Percentiles rank a stretch among this genome's conserved stretches.
phyloP scores from a whole-genome alignment of 1,140 invertebrate species.

The Macrobrachium rosenbergii region DNA sequence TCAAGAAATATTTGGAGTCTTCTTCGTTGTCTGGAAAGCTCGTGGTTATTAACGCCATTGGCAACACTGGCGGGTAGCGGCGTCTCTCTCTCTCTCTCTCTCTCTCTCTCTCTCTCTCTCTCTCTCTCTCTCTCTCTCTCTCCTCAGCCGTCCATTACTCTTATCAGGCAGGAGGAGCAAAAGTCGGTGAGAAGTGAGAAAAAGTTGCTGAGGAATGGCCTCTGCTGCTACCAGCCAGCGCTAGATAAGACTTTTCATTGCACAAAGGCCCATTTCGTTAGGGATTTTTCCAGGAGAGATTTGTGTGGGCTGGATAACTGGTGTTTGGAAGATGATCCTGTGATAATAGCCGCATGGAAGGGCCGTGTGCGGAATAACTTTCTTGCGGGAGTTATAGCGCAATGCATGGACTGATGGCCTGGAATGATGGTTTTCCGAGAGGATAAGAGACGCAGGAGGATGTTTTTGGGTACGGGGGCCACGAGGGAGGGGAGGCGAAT shows the following conservation, averaged over 20 bases:
- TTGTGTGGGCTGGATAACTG: slow-evolving; percentile 57
- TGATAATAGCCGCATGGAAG: slow-evolving; percentile 57
- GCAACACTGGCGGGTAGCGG: slow-evolving; percentile 13
- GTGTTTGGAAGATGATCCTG: slow-evolving; percentile 61
- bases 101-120: neutral
- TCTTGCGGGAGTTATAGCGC: slow-evolving; percentile 33
- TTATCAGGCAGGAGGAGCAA: slow-evolving; percentile 56
- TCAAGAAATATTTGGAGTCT: too few relatives aligned
- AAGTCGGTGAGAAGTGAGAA: slow-evolving; percentile 58
- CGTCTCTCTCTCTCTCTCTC: too few relatives aligned
- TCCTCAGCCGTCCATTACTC: slow-evolving; percentile 57
- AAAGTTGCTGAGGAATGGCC: slow-evolving; percentile 57
- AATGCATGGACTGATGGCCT: slow-evolving; percentile 38
- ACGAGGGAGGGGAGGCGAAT: neutral
- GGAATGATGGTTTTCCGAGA: slow-evolving; percentile 23
- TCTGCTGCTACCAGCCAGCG: slow-evolving; percentile 54
- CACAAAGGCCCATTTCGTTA: slow-evolving; percentile 62
- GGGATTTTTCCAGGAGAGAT: slow-evolving; percentile 45
- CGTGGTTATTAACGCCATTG: neutral
- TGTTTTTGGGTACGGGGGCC: too few relatives aligned
- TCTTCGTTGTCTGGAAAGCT: too few relatives aligned
- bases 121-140: neutral
- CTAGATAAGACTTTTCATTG: slow-evolving; percentile 60
- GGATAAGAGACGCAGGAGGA: neutral
- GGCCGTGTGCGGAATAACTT: slow-evolving; percentile 55